Conservation (phyloP, 2,888 invertebrate genomes). For the Gymnosoma rotundatum region DNA sequence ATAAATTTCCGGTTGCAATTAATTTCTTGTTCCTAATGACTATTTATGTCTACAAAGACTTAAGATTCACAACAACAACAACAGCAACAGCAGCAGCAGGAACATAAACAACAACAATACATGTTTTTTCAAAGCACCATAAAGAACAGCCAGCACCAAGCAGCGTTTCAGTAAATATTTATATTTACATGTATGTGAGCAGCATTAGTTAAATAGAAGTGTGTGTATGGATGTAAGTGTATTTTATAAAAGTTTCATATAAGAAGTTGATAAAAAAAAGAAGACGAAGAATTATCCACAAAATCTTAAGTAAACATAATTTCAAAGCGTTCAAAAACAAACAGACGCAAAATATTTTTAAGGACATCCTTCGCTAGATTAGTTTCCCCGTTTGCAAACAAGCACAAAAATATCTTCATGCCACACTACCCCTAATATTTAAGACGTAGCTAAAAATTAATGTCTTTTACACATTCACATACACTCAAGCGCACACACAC, state of each 20-base stretch:
- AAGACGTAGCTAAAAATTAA: conserved; percentile 58
- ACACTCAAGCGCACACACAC: conserved; percentile 1
- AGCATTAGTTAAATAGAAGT: neutral
- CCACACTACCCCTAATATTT: conserved; percentile 53
- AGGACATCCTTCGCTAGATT: conserved; percentile 67
- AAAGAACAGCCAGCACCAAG: conserved; percentile 42
- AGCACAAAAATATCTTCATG: conserved; percentile 7
- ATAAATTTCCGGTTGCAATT: conserved; percentile 72
- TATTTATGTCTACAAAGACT: conserved; percentile 67
- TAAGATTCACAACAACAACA: conserved; percentile 42
- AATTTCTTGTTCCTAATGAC: conserved; percentile 68
- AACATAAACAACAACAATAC: conserved; percentile 30
- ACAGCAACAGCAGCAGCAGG: no score
- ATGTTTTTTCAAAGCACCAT: conserved; percentile 41
- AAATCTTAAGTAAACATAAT: conserved; percentile 73
- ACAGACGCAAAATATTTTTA: conserved; percentile 69
- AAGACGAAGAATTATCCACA: conserved; percentile 58
- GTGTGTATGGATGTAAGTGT: neutral
- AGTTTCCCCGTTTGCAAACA: conserved; percentile 64
- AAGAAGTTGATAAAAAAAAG: neutral
- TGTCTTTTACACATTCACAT: conserved; percentile 12
- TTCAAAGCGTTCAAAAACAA: conserved; percentile 72
- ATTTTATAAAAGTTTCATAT: neutral
- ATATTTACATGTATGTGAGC: neutral
- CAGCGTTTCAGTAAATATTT: conserved; percentile 44